Percentiles rank a stretch among this genome's conserved stretches.
Conservation (phyloP, 2,113 vertebrate species). For the Anarrhichthys ocellatus region DNA sequence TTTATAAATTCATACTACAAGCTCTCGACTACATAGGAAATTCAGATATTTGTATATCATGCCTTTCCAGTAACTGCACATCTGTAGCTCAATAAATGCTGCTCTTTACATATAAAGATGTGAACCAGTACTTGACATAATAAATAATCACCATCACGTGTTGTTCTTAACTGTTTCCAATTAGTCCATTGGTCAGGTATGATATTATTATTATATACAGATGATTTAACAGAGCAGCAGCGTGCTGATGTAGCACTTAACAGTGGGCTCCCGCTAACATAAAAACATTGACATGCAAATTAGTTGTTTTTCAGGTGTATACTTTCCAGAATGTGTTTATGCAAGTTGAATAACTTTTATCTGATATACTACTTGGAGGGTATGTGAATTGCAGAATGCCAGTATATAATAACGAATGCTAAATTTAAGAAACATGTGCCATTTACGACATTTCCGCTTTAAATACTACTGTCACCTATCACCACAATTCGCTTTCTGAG, state of each 20-base stretch:
- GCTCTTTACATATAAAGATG: background rate
- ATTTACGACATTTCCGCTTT: background rate
- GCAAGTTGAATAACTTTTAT: background rate
- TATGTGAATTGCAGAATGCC: background rate
- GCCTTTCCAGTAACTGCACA: background rate
- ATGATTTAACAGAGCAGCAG: background rate
- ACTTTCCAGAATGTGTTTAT: background rate
- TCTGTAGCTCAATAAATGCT: background rate
- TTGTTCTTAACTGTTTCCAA: background rate
- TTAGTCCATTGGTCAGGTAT: background rate
- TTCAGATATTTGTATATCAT: background rate
- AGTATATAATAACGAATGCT: background rate
- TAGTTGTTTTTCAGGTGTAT: background rate
- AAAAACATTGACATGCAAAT: background rate
- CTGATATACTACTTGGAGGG: background rate
- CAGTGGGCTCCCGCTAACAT: background rate
- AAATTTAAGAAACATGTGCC: background rate
- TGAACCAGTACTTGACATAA: background rate
- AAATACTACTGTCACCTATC: background rate
- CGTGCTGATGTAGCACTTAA: background rate
- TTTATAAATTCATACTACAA: background rate
- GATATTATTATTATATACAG: background rate
- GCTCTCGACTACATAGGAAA: background rate
- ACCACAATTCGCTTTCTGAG: conserved; percentile 4
- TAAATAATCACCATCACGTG: background rate